Conservation (phyloP, 30 jellyfish, hydroid and myxozoan species). For the Pelagia noctiluca region DNA sequence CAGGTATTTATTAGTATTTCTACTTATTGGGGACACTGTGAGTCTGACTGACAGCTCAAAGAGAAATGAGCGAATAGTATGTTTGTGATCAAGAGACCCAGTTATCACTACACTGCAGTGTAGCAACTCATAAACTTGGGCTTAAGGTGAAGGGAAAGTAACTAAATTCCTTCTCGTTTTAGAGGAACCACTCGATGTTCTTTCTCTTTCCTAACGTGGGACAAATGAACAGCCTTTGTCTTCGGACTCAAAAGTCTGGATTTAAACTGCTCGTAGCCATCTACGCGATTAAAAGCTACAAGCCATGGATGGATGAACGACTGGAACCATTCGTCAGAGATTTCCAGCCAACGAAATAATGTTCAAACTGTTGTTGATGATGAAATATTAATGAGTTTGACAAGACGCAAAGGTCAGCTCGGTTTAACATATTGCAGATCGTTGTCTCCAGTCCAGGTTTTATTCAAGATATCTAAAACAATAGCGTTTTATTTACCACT, state of each 20-base stretch:
- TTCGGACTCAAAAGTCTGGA: conserved; percentile 54
- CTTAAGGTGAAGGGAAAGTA: not conserved
- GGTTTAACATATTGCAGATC: no score
- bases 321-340: conserved; percentile 52
- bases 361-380: no score
- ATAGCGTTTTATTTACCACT: no score
- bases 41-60: not conserved
- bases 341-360: no score
- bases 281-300: conserved; percentile 45
- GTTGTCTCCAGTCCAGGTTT: no score
- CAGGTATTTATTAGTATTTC: no score
- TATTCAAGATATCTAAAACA: no score
- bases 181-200: conserved; percentile 76
- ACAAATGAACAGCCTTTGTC: conserved; percentile 60
- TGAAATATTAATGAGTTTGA: no score
- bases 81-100: not conserved
- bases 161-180: conserved; percentile 1
- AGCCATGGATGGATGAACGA: conserved; percentile 42
- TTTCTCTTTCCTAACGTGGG: conserved; percentile 85
- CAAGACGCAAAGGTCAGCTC: no score
- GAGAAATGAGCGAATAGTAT: not conserved
- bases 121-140: not conserved
- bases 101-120: not conserved
- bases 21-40: not conserved
- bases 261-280: conserved; percentile 55